These are phyloP conservation scores for Drosophila jambulina DNA, from an alignment of 1,140 invertebrate genomes.

Conservation along the genomic window DNA sequence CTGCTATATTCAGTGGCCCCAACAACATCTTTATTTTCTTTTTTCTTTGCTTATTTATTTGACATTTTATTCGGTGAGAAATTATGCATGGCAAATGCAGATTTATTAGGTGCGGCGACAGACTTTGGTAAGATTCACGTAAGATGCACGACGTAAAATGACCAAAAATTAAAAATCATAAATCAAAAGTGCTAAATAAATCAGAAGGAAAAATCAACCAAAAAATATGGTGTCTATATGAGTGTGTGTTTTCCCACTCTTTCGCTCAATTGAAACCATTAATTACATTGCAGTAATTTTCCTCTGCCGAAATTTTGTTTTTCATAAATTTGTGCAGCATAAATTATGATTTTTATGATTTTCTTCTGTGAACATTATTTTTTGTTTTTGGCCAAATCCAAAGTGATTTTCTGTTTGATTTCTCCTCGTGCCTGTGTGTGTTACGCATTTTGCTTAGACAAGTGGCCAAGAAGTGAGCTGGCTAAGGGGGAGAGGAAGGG, in stretches of 20 bases:
- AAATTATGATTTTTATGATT: conserved; percentile 24
- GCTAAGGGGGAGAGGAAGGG: not conserved
- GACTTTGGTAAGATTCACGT: conserved; percentile 39
- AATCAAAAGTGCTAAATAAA: conserved; percentile 74
- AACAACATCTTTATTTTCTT: conserved; percentile 7
- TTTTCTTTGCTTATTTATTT: conserved; percentile 61
- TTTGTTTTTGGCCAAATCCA: conserved; percentile 18
- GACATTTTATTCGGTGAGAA: conserved; percentile 62
- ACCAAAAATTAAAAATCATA: conserved; percentile 72
- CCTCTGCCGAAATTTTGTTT: conserved; percentile 6
- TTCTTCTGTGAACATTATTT: conserved; percentile 3
- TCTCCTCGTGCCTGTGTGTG: conserved; percentile 28
- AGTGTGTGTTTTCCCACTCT: conserved; percentile 10
- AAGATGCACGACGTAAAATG: conserved; percentile 23
- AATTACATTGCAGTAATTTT: conserved; percentile 40
- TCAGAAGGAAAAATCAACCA: conserved; percentile 48
- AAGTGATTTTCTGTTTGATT: conserved; percentile 39
- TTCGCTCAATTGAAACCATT: conserved; percentile 27
- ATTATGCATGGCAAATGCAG: conserved; percentile 74
- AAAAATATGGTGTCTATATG: not conserved
- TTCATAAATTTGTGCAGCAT: conserved; percentile 23
- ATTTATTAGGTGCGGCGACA: conserved; percentile 73
- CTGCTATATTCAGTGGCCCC: not conserved
- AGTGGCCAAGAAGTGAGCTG: conserved; percentile 34
- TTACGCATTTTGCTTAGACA: conserved; percentile 43